phyloP scores from a whole-genome alignment of 2,888 invertebrate species.

The Melikaiella ostensackeni region DNA sequence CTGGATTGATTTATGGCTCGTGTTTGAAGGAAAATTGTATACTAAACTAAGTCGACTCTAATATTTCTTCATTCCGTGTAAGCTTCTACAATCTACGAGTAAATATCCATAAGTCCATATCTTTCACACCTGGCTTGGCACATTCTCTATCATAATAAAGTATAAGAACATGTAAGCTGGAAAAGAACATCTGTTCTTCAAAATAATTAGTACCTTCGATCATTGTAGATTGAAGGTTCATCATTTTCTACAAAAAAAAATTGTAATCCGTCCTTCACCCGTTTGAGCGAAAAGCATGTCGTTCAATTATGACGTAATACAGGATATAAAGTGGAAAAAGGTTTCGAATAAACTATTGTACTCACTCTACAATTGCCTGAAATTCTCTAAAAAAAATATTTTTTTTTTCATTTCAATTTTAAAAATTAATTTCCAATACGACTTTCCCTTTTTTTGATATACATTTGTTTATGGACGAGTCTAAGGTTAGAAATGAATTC shows the following conservation, averaged over 20 bases:
- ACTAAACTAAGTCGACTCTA: not conserved
- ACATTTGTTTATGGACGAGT: too few relatives aligned
- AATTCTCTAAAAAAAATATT: not conserved
- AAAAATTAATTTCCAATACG: too few relatives aligned
- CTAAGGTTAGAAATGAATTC: too few relatives aligned
- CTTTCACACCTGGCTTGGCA: slow-evolving; percentile 31
- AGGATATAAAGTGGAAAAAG: slow-evolving; percentile 60
- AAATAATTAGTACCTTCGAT: not conserved
- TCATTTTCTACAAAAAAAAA: not conserved
- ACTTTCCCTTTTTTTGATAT: too few relatives aligned
- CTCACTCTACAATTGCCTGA: slow-evolving; percentile 40
- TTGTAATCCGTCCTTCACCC: slow-evolving; percentile 67
- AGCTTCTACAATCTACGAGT: not conserved
- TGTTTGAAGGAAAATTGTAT: not conserved
- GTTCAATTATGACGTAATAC: slow-evolving; percentile 60
- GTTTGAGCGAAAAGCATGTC: slow-evolving; percentile 66
- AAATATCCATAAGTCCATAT: not conserved
- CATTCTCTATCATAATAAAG: slow-evolving; percentile 20
- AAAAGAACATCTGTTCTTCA: slow-evolving; percentile 15
- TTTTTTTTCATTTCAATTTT: too few relatives aligned
- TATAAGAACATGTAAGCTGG: slow-evolving; percentile 16
- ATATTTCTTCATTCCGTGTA: not conserved
- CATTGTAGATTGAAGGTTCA: not conserved
- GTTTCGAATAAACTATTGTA: slow-evolving; percentile 51
- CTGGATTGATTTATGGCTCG: not conserved